phyloP scores from a whole-genome alignment of 2,113 vertebrate genomes.

The Psophia crepitans region DNA sequence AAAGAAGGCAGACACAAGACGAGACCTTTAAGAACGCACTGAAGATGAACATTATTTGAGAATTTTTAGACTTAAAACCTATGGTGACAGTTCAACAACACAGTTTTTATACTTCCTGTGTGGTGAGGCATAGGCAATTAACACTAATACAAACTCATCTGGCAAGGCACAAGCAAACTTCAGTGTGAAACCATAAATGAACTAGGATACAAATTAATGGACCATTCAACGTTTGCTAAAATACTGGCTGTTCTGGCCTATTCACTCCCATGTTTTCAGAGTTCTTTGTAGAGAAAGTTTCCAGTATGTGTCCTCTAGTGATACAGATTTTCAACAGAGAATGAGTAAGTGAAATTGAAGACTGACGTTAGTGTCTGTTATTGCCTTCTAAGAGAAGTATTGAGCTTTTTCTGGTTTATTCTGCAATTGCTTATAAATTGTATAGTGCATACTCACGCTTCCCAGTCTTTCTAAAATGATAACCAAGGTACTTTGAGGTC shows the following conservation, averaged over 20 bases:
- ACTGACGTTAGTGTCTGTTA: background rate
- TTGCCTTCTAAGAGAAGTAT: background rate
- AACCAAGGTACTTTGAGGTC: background rate
- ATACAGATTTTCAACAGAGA: background rate
- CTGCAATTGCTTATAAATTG: background rate
- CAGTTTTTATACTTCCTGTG: background rate
- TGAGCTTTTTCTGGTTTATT: background rate
- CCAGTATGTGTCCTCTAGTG: background rate
- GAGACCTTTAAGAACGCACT: background rate
- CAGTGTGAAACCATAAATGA: background rate
- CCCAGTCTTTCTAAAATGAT: background rate
- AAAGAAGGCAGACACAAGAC: background rate
- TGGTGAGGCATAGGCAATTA: background rate
- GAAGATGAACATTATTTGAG: background rate
- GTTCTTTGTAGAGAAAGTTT: background rate
- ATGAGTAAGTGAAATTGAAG: background rate
- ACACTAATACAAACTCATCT: background rate
- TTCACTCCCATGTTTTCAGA: accelerated
- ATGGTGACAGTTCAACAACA: background rate
- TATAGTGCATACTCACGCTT: background rate
- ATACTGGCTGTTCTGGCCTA: background rate
- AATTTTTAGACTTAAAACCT: background rate
- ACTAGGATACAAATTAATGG: background rate
- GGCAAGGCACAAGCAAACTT: background rate
- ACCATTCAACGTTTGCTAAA: background rate